Conservation (phyloP, 2,888 invertebrate species). For the Nymphalis urticae region DNA sequence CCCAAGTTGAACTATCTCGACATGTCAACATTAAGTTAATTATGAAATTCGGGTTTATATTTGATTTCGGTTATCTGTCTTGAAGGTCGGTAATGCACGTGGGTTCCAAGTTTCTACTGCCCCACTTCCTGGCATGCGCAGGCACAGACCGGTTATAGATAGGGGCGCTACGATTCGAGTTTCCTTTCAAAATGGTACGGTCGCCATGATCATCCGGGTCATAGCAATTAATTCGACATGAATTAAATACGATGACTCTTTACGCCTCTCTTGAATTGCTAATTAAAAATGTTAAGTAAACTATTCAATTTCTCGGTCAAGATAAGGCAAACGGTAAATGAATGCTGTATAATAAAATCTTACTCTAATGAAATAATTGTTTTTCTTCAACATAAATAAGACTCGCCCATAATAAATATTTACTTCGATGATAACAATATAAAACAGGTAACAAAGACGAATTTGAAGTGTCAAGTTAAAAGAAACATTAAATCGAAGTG, state of each 20-base stretch:
- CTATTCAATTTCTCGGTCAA: no score
- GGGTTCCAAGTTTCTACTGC: constrained; percentile 69
- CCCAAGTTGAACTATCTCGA: constrained; percentile 19
- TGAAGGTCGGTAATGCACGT: constrained; percentile 64
- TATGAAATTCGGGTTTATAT: constrained; percentile 7
- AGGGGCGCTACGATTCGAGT: constrained; percentile 48
- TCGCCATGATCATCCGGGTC: constrained; percentile 59
- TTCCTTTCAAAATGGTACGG: constrained; percentile 57
- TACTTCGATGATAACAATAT: no score
- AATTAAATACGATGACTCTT: constrained; percentile 37
- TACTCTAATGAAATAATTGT: no score
- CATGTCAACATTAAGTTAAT: neutral
- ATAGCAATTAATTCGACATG: constrained; percentile 52
- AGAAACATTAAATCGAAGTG: no score
- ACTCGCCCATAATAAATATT: no score
- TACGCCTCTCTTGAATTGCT: constrained; percentile 31
- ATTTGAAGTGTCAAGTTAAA: no score
- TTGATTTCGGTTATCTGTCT: constrained; percentile 54
- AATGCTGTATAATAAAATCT: no score
- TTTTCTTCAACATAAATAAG: no score
- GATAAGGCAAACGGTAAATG: no score
- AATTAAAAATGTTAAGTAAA: constrained; percentile 7
- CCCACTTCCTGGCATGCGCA: constrained; percentile 61
- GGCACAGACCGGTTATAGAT: constrained; percentile 63
- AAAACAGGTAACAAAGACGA: no score